A percentile compares a stretch with the other conserved stretches of the same genome.
phyloP scores from a whole-genome alignment of 2,113 vertebrate genomes.

The Octodon degus region DNA sequence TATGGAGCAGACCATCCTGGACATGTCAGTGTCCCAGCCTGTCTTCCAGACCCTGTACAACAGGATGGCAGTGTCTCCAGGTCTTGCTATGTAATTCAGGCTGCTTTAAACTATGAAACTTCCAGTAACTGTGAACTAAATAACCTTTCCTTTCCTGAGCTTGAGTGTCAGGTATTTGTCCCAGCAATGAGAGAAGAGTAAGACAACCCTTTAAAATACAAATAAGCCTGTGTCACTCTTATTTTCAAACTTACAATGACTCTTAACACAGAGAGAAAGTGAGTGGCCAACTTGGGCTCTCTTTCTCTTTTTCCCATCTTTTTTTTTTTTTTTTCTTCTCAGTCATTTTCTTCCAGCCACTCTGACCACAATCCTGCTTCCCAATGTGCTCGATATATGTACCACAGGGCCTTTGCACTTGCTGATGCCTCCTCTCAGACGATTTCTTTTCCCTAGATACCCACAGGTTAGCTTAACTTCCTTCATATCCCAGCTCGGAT shows the following conservation, averaged over 20 bases:
- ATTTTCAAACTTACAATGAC: not conserved
- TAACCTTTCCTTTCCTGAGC: too few relatives aligned
- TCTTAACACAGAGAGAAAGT: not conserved
- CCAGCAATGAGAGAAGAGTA: too few relatives aligned
- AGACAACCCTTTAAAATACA: not conserved
- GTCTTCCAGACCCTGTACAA: too few relatives aligned
- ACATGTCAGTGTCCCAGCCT: too few relatives aligned
- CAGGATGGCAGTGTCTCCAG: too few relatives aligned
- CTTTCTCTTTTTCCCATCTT: not conserved
- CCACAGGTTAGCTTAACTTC: not conserved
- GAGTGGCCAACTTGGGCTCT: not conserved
- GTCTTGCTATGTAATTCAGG: too few relatives aligned
- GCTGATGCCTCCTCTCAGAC: not conserved
- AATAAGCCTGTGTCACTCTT: not conserved
- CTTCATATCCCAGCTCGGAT: not conserved
- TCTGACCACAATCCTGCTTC: not conserved
- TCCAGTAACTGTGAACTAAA: too few relatives aligned
- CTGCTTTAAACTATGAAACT: too few relatives aligned
- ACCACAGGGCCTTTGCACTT: not conserved
- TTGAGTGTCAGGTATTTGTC: too few relatives aligned
- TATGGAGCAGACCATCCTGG: too few relatives aligned
- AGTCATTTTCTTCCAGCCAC: not conserved
- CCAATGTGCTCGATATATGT: too few relatives aligned
- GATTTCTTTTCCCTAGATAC: not conserved
- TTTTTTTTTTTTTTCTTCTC: not conserved